Evolutionary conservation across 2,888 invertebrate species (phyloP), one percentile per base, ranked within the genome.

Genomic region (Blastobasis adustella): DNA sequence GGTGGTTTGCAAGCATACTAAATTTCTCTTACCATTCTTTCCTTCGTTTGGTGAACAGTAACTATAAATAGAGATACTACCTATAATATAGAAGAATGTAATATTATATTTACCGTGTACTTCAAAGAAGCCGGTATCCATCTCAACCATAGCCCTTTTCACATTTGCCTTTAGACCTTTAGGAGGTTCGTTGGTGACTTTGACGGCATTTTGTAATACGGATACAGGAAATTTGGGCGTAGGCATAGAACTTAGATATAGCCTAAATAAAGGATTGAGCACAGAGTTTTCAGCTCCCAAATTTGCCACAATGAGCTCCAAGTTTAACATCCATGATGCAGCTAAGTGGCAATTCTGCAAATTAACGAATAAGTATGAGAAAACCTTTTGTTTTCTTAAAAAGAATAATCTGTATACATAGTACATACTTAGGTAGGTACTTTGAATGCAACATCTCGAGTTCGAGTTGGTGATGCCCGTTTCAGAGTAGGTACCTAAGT

Each of bases 121-220:
- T 79, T 97, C 95, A 69, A 96, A 97, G 76, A 94, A 96, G 49
- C 93, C 92, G 47, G 91, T 91, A 39, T 92, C 90, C 73, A 97
- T 91, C 71, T 96, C 94, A 47, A 91, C 89, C 57, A 96, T 92
- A 0, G 97, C 95, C 64, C 96, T 91, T 61, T 95, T 93, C 0
- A 98, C 90, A 73, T 98, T 98, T 6, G 97, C 96, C 64, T 95
- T 92, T 4, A 98, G 84, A 1, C 98, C 98, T 76, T 96, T 97
- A 0, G 98, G 98, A 0, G 98, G 96, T 74, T 98, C 98, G 74
- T 97, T 97, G 0, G 97, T 98, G 51, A 98, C 95, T 86, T 98
- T 98, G 0, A 97, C 95, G 1, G 97, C 94, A 76, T 97, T 97
- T 76, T 98, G 97, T 3, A 98, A 87, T 7, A 98, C 94, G 2